Evolutionary conservation across 2,113 vertebrate genomes (phyloP).

Genomic region (Oryzias curvinotus): DNA sequence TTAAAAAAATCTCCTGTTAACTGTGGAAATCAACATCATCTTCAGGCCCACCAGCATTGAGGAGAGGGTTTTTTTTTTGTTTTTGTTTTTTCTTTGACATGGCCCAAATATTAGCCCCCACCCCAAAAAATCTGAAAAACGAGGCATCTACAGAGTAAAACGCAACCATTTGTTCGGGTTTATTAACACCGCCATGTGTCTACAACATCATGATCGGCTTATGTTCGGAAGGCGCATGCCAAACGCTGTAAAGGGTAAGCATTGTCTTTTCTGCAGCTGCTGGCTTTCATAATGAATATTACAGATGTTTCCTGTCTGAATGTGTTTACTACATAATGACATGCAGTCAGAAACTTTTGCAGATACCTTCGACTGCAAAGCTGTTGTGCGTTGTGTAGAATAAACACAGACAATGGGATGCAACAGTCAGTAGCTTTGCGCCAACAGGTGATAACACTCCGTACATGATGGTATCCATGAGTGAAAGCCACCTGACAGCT

Average conservation of each 20-base stretch:
- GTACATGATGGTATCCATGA: conserved; percentile 33
- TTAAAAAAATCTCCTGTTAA: conserved; percentile 52
- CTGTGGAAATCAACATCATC: conserved; percentile 43
- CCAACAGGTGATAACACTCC: conserved; percentile 36
- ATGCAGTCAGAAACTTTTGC: neutral
- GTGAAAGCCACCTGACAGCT: conserved; percentile 52
- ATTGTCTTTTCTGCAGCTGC: conserved; percentile 50
- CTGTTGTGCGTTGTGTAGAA: neutral
- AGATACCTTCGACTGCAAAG: conserved; percentile 17
- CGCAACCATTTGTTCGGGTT: conserved; percentile 52
- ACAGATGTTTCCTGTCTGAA: conserved; percentile 57
- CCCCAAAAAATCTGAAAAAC: too few relatives aligned
- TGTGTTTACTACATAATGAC: conserved; percentile 31
- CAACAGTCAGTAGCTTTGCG: conserved; percentile 3
- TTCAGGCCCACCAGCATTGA: conserved; percentile 51
- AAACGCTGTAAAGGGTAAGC: conserved; percentile 27
- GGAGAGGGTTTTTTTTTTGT: too few relatives aligned
- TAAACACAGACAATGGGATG: neutral
- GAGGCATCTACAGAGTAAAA: conserved; percentile 13
- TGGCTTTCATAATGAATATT: conserved; percentile 35
- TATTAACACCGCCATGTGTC: conserved; percentile 46
- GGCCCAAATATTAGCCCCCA: too few relatives aligned
- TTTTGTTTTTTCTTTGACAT: too few relatives aligned
- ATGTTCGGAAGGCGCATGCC: conserved; percentile 18
- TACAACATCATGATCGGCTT: conserved; percentile 23